These are phyloP conservation scores for Aricia agestis DNA, from an alignment of 1,140 invertebrate species.

Conservation along the genomic window DNA sequence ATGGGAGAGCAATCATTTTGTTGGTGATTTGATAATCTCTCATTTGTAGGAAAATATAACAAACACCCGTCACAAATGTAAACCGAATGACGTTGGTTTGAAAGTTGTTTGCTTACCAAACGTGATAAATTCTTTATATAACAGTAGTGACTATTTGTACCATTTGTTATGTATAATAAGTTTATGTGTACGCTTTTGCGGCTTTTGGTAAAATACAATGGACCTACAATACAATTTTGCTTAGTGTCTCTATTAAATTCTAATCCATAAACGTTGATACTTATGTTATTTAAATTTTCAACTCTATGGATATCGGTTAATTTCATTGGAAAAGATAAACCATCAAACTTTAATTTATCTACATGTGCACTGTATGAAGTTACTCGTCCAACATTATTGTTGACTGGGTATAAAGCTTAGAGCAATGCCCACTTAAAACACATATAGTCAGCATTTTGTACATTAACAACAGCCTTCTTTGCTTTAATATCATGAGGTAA, in stretches of 20 bases:
- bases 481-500: slow-evolving; percentile 43
- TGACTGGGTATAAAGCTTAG: slow-evolving; percentile 43
- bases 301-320: slow-evolving; percentile 52
- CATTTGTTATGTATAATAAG: slow-evolving; percentile 12
- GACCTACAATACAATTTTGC: background rate
- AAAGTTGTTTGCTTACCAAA: slow-evolving; percentile 39
- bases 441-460: slow-evolving; percentile 49
- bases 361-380: slow-evolving; percentile 43
- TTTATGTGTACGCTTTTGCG: slow-evolving; percentile 6
- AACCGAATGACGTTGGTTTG: slow-evolving; percentile 28
- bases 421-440: slow-evolving; percentile 55
- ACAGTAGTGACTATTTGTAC: slow-evolving; percentile 12
- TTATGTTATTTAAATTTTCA: slow-evolving; percentile 54
- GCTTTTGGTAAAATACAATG: slow-evolving; percentile 8
- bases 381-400: slow-evolving; percentile 32
- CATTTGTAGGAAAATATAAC: slow-evolving; percentile 35
- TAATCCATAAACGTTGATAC: slow-evolving; percentile 40
- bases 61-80: slow-evolving; percentile 32
- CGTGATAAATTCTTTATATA: slow-evolving; percentile 37
- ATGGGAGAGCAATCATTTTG: slow-evolving; percentile 35
- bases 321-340: slow-evolving; percentile 54
- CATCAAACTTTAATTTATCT: slow-evolving; percentile 49
- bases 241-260: slow-evolving; percentile 24
- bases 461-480: slow-evolving; percentile 55
- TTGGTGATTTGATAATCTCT: slow-evolving; percentile 36